Percentiles rank a stretch among this genome's conserved stretches.
Evolutionary conservation across 53 echinoderm and acorn worm genomes (phyloP).

Genomic region (Pentamera pediparva): DNA sequence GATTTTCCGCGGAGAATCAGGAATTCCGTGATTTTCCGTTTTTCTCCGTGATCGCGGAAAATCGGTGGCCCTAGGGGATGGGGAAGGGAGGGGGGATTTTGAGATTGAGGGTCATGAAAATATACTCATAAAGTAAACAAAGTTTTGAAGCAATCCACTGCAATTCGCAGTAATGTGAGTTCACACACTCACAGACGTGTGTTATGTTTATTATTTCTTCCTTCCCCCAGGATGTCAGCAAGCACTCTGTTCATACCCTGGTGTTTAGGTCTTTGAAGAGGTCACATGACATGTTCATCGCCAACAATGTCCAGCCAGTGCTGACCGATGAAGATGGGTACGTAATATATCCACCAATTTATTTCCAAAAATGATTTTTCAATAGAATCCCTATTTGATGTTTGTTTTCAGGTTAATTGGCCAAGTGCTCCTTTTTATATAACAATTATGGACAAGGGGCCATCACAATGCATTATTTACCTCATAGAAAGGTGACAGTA

Average conservation of each 20-base stretch:
- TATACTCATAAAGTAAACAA: too few relatives aligned
- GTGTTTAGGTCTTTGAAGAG: slow-evolving; percentile 94
- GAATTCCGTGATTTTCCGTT: not conserved
- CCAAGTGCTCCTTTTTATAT: too few relatives aligned
- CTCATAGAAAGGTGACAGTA: too few relatives aligned
- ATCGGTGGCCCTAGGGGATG: not conserved
- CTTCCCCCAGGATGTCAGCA: slow-evolving; percentile 72
- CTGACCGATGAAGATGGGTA: slow-evolving; percentile 62
- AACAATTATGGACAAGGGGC: too few relatives aligned
- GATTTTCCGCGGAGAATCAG: not conserved
- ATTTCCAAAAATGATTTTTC: too few relatives aligned
- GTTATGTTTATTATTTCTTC: not conserved
- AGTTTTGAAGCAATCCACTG: too few relatives aligned
- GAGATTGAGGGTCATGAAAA: not conserved
- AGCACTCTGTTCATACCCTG: slow-evolving; percentile 97
- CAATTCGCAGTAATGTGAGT: too few relatives aligned
- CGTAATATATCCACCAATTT: not conserved
- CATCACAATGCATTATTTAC: too few relatives aligned
- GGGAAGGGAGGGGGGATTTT: not conserved
- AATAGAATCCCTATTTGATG: too few relatives aligned
- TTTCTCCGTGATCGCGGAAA: not conserved
- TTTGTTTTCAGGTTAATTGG: too few relatives aligned
- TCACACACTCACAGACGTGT: too few relatives aligned
- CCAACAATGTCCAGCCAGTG: slow-evolving; percentile 89
- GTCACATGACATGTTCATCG: slow-evolving; percentile 96